These are phyloP conservation scores for Aphrocallistes beatrix DNA, from an alignment of 37 sponge, comb jelly and placozoan genomes.

Conservation along the genomic window DNA sequence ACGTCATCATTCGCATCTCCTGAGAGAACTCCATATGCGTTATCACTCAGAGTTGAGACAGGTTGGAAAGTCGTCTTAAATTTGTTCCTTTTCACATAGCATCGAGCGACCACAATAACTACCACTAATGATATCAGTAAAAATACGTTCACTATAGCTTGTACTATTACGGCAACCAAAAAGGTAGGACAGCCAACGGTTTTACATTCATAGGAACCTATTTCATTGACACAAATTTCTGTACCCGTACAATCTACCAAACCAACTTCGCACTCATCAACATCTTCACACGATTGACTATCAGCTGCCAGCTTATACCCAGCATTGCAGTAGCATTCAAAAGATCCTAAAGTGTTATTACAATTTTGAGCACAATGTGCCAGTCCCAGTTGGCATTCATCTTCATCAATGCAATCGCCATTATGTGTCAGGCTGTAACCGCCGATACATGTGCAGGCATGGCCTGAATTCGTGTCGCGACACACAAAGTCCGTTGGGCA, in stretches of 20 bases:
- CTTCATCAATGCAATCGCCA: neutral
- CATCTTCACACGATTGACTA: neutral
- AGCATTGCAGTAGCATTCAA: neutral
- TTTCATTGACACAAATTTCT: neutral
- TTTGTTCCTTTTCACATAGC: neutral
- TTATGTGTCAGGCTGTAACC: neutral
- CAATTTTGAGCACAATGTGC: neutral
- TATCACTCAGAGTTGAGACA: neutral
- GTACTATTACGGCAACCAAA: neutral
- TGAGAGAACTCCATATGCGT: neutral
- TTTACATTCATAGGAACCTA: neutral
- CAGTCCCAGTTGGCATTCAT: neutral
- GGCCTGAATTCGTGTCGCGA: neutral
- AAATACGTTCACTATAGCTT: neutral
- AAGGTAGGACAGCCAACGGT: neutral
- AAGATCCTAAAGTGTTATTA: neutral
- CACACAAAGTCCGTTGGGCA: neutral
- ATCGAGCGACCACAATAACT: neutral
- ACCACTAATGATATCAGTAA: neutral
- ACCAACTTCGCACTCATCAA: neutral
- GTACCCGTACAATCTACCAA: neutral
- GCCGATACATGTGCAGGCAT: neutral
- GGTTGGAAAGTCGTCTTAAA: neutral
- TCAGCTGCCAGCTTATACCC: slow-evolving; percentile 12
- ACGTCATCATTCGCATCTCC: neutral